phyloP scores from a whole-genome alignment of 2,888 invertebrate species.

The Idaea straminata region DNA sequence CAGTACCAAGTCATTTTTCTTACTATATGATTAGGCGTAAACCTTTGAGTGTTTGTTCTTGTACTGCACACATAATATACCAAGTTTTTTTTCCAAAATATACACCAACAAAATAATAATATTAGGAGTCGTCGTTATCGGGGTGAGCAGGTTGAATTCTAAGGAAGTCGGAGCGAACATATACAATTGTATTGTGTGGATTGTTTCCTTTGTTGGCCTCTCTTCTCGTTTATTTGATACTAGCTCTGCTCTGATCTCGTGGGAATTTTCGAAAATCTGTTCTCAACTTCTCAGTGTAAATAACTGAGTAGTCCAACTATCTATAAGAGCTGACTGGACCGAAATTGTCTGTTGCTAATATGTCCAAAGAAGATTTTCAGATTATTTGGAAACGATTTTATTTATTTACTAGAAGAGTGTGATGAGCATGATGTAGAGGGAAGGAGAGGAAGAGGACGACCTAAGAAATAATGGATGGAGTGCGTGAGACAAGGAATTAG shows the following conservation, averaged over 20 bases:
- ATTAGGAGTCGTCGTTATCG: constrained; percentile 12
- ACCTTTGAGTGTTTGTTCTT: neutral
- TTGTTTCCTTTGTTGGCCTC: constrained; percentile 14
- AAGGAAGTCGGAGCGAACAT: constrained; percentile 20
- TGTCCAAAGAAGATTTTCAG: neutral
- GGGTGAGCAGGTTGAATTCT: constrained; percentile 14
- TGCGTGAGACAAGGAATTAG: too few relatives aligned
- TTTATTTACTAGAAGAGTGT: too few relatives aligned
- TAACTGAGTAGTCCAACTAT: neutral
- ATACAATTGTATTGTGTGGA: constrained; percentile 15
- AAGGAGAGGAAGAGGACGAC: too few relatives aligned
- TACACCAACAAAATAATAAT: neutral
- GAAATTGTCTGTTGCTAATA: neutral
- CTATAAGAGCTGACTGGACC: neutral
- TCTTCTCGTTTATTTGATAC: constrained; percentile 17
- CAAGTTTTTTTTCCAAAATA: neutral
- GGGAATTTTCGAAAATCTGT: neutral
- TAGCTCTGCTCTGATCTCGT: neutral
- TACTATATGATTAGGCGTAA: neutral
- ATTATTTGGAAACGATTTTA: neutral
- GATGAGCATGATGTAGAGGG: too few relatives aligned
- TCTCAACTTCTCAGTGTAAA: neutral
- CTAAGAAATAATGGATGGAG: too few relatives aligned
- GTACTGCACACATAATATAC: neutral
- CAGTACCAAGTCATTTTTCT: neutral